Conservation (phyloP, 2,888 invertebrate genomes). For the Thymelicus sylvestris region DNA sequence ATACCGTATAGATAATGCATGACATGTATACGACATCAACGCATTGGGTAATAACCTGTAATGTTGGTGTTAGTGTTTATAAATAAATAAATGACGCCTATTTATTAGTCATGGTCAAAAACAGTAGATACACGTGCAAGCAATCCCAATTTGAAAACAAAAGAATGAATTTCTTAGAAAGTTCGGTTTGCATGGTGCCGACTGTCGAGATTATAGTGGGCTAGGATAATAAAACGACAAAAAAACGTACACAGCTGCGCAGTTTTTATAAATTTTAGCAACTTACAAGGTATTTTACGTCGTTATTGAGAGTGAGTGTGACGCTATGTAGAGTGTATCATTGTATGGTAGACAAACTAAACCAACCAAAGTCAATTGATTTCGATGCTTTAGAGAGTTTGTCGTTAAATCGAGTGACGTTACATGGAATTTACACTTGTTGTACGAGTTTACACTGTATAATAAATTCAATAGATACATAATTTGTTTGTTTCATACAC, state of each 20-base stretch:
- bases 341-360: constrained; percentile 26
- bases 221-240: constrained; percentile 29
- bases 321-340: constrained; percentile 31
- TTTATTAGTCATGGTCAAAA: constrained; percentile 10
- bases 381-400: constrained; percentile 4
- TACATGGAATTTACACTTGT: constrained; percentile 8
- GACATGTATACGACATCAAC: constrained; percentile 4
- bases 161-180: constrained; percentile 20
- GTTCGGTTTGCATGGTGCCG: constrained; percentile 23
- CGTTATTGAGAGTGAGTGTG: constrained; percentile 37
- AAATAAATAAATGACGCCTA: constrained; percentile 4
- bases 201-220: constrained; percentile 12
- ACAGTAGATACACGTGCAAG: neutral
- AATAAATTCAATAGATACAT: too few relatives aligned
- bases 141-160: too few relatives aligned
- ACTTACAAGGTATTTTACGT: constrained; percentile 3
- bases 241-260: constrained; percentile 24
- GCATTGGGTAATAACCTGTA: constrained; percentile 4
- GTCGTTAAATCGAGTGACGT: constrained; percentile 27
- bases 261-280: constrained; percentile 4
- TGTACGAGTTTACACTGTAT: neutral
- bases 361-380: constrained; percentile 10
- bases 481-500: too few relatives aligned
- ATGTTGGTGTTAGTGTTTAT: constrained; percentile 4
- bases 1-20: constrained; percentile 4